Evolutionary conservation across 2,113 vertebrate species (phyloP).

Genomic region (Australoheros scitulus): DNA sequence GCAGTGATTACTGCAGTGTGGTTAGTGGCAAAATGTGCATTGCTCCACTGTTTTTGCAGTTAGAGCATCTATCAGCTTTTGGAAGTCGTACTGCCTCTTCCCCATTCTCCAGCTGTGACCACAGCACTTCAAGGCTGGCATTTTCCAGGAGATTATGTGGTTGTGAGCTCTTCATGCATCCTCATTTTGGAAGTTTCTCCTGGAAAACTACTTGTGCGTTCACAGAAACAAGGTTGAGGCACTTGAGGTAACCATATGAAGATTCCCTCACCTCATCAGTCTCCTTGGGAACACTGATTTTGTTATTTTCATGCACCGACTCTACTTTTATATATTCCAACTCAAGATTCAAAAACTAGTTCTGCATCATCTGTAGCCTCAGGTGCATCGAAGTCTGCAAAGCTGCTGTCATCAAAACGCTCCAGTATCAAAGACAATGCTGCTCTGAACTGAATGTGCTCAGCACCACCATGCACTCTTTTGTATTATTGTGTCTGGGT

Average conservation of each 20-base stretch:
- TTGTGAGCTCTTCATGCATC: not conserved
- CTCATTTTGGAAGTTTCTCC: not conserved
- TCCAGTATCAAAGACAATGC: not conserved
- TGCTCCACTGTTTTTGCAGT: not conserved
- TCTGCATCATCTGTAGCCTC: conserved; percentile 11
- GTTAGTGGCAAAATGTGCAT: not conserved
- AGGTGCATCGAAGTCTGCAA: not conserved
- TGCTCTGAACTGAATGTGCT: not conserved
- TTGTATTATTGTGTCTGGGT: not conserved
- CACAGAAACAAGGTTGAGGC: not conserved
- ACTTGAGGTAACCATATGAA: not conserved
- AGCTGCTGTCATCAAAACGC: not conserved
- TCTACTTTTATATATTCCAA: not conserved
- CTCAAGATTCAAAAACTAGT: not conserved
- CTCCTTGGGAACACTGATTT: not conserved
- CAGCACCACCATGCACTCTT: not conserved
- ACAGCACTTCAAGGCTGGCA: not conserved
- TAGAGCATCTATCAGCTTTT: not conserved
- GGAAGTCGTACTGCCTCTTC: not conserved
- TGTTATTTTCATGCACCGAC: not conserved
- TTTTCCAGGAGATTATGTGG: not conserved
- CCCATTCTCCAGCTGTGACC: not conserved
- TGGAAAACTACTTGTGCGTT: not conserved
- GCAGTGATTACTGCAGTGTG: not conserved
- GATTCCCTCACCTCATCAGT: not conserved